A percentile compares a stretch with the other conserved stretches of the same genome.
Conservation (phyloP, 2,113 vertebrate species). For the Excalfactoria chinensis region DNA sequence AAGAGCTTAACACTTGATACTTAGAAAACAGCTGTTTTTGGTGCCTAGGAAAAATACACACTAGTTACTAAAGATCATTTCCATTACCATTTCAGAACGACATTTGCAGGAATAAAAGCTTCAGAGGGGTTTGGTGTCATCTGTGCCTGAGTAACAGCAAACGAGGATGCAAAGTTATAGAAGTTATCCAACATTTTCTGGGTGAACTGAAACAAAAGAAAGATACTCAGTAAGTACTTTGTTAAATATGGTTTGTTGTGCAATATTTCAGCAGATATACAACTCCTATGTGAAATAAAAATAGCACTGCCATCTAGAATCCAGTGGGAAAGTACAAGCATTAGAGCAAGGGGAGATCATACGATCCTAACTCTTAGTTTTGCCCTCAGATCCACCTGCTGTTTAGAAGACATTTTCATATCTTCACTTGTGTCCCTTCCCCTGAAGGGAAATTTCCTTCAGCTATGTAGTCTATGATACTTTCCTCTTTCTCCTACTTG, state of each 20-base stretch:
- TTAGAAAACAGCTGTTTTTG: neutral
- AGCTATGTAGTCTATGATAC: neutral
- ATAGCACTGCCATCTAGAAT: neutral
- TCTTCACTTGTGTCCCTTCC: neutral
- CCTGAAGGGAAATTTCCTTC: neutral
- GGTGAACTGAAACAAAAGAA: slow-evolving; percentile 83
- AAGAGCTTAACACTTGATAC: neutral
- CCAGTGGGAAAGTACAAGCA: neutral
- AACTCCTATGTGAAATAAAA: neutral
- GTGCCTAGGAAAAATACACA: neutral
- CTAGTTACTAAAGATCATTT: neutral
- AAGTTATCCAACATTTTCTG: slow-evolving; percentile 98
- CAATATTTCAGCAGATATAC: neutral
- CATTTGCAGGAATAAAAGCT: slow-evolving; percentile 93
- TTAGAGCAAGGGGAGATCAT: neutral
- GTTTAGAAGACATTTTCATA: neutral
- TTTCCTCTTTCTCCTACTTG: neutral
- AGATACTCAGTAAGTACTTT: neutral
- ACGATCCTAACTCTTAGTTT: neutral
- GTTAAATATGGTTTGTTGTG: neutral
- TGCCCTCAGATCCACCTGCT: neutral
- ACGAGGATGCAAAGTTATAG: slow-evolving; percentile 93
- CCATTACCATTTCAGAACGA: slow-evolving; percentile 89
- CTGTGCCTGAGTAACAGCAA: slow-evolving; percentile 92
- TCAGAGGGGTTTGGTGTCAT: slow-evolving; percentile 93